Evolutionary conservation across 2,888 invertebrate genomes (phyloP), one percentile per base, ranked within the genome.

Genomic region (Antitype chi): DNA sequence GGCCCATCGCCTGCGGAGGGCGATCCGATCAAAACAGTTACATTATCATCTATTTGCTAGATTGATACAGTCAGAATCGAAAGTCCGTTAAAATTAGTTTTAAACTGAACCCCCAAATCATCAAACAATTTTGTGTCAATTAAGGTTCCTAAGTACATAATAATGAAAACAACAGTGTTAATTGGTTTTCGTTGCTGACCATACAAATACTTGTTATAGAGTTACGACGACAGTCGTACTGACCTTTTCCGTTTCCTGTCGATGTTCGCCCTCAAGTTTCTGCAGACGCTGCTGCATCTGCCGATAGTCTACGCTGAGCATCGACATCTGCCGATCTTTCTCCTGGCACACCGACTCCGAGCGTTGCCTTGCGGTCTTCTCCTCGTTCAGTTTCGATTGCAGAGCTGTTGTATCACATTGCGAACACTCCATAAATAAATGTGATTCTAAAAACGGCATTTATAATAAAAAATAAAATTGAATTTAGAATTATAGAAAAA

Each of bases 261-360:
- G 97, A 91, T 98, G 98, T 94, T 99, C 99, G n/a, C 98, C 98
- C 94, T 99, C 99, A 15, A 99, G 95, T 92, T 99, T 99, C 92
- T 99, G 98, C 83, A 99, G 95, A 77, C 99, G 97, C 92, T 99
- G 98, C 92, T 99, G 99, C 91, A 99, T 98, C 96, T 99, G 99
- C n/a, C 99, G 97, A 93, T 99, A 98, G 95, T 99, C 99, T 4
- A 99, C 99, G 32, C 98, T 98, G 53, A 99, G 97, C 98, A 99
- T 99, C 20, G 99, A 99, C 93, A 99, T 98, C 94, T 99, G 99
- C 0, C 99, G 97, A 93, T 99, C 99, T 90, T 99, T 98, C 93
- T 99, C 99, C 94, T 99, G 99, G 25, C 98, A 98, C 80, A 98
- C 97, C 67, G 98, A 97, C 93, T 99, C 99, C 0, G 99, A 98